Conservation (phyloP, 2,797 vertebrate genomes). For the Argentina silus region DNA sequence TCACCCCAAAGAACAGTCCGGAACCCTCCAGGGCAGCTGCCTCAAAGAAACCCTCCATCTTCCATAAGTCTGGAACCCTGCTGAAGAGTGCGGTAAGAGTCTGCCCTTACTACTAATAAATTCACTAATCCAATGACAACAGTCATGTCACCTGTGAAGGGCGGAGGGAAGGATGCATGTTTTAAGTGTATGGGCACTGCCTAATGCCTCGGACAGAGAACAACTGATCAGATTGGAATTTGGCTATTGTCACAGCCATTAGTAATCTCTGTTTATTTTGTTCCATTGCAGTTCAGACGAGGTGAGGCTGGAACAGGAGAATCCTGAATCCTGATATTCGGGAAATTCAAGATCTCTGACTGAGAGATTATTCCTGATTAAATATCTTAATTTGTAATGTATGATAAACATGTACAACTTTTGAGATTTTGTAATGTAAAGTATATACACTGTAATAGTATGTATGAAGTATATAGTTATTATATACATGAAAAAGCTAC, state of each 20-base stretch:
- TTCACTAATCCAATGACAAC: neutral
- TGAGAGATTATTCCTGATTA: neutral
- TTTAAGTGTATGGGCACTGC: neutral
- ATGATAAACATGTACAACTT: neutral
- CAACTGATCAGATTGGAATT: neutral
- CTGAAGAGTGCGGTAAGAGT: conserved; percentile 72
- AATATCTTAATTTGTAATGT: neutral
- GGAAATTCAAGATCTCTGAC: neutral
- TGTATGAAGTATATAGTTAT: neutral
- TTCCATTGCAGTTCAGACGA: conserved; percentile 70
- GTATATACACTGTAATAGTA: too few species aligned
- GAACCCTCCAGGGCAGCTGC: conserved; percentile 37
- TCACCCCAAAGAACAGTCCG: conserved; percentile 16
- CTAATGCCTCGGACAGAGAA: too few species aligned
- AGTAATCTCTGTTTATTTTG: conserved; percentile 11
- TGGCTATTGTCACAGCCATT: accelerated
- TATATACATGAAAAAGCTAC: neutral
- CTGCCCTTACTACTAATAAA: neutral
- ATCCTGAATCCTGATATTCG: conserved; percentile 43
- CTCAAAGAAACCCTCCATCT: conserved; percentile 67
- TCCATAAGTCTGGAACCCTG: conserved; percentile 72
- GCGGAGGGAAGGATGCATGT: neutral
- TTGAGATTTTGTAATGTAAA: neutral
- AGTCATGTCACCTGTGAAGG: neutral
- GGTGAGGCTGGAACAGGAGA: conserved; percentile 66